Percentiles rank a stretch among this genome's conserved stretches.
These are phyloP conservation scores for Ammospiza nelsoni DNA, from an alignment of 2,113 vertebrate species.

Conservation along the genomic window DNA sequence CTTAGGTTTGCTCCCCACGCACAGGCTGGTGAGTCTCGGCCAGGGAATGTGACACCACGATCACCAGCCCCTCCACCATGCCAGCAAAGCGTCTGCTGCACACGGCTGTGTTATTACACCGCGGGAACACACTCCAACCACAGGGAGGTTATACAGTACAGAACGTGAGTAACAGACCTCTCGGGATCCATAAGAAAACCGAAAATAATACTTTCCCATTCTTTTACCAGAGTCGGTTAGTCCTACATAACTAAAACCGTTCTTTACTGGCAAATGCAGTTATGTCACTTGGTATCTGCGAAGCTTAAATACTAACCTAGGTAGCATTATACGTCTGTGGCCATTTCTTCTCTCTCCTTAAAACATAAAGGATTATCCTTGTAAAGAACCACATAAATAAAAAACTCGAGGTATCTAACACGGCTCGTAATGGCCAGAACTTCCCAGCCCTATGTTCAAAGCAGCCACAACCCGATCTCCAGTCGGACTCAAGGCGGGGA, in stretches of 20 bases:
- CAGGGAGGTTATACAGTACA: neutral
- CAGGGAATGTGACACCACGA: neutral
- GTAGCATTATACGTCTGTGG: neutral
- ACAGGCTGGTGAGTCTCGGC: neutral
- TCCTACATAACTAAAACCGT: neutral
- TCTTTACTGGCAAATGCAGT: neutral
- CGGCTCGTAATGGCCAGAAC: rapidly evolving
- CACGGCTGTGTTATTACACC: neutral
- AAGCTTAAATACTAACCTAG: neutral
- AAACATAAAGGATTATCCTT: neutral
- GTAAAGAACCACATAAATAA: neutral
- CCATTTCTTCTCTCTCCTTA: neutral
- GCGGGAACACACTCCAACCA: neutral
- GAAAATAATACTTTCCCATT: neutral
- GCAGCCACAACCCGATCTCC: rapidly evolving
- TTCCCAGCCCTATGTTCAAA: neutral
- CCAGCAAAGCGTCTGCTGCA: neutral
- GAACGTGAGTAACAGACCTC: neutral
- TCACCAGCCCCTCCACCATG: neutral
- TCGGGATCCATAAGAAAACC: neutral
- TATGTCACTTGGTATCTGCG: neutral
- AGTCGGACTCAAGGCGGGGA: rapidly evolving
- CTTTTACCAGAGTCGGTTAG: neutral
- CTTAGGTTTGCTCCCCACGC: neutral
- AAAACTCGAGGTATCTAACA: neutral